Conservation (phyloP, 1,140 invertebrate genomes). For the Odontomachus brunneus region DNA sequence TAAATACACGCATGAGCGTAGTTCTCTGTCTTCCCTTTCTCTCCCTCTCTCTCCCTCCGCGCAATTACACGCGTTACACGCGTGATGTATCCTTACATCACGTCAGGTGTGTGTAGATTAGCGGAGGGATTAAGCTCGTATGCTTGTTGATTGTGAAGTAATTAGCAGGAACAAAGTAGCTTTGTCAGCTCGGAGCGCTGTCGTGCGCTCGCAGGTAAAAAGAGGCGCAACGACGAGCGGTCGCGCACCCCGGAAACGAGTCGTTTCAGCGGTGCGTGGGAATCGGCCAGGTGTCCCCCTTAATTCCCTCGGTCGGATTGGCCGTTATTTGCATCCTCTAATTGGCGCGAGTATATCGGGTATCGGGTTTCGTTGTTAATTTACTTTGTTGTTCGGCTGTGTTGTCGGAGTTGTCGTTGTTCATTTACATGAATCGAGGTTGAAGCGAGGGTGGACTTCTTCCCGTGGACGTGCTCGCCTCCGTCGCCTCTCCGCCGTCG, state of each 20-base stretch:
- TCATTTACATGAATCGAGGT: too few species aligned
- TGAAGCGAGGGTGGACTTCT: conserved; percentile 6
- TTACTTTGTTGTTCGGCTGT: background rate
- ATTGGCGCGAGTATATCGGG: background rate
- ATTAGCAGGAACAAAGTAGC: conserved; percentile 46
- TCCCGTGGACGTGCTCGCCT: background rate
- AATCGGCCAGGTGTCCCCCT: conserved; percentile 13
- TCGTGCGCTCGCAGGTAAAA: background rate
- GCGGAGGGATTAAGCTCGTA: conserved; percentile 31
- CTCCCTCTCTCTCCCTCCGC: too few species aligned
- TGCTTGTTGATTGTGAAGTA: conserved; percentile 43
- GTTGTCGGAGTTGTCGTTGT: background rate
- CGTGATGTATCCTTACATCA: conserved; percentile 19
- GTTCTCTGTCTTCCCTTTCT: too few species aligned
- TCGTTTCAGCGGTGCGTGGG: background rate
- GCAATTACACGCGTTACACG: background rate
- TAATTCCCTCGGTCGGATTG: background rate
- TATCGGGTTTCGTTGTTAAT: background rate
- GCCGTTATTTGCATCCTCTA: conserved; percentile 27
- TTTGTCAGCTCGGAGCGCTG: too few species aligned
- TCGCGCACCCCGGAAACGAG: too few species aligned
- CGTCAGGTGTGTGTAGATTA: background rate
- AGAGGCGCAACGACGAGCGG: background rate
- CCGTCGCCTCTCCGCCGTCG: background rate
- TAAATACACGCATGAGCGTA: background rate